phyloP scores from a whole-genome alignment of 2,888 invertebrate genomes.

The Argyresthia goedartella region DNA sequence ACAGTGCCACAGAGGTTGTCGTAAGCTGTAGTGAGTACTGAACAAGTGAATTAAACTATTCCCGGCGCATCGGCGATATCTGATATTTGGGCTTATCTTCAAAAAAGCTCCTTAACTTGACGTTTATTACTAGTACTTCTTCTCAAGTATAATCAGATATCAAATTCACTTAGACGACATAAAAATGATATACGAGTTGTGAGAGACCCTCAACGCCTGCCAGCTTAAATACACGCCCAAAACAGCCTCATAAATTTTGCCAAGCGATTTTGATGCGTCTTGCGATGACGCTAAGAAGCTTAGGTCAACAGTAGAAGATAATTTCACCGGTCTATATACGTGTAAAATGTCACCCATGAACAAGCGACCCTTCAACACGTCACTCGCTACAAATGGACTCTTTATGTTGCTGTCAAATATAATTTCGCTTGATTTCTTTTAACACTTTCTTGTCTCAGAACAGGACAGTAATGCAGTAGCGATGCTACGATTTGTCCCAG shows the following conservation, averaged over 20 bases:
- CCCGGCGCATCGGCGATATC: background rate
- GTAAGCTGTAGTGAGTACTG: too few relatives aligned
- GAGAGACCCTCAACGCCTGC: constrained; percentile 20
- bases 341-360: constrained; percentile 50
- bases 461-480: background rate
- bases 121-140: constrained; percentile 31
- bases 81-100: constrained; percentile 13
- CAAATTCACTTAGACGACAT: constrained; percentile 36
- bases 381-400: constrained; percentile 47
- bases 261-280: background rate
- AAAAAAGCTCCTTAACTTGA: constrained; percentile 16
- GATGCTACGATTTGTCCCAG: too few relatives aligned
- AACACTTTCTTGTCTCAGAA: constrained; percentile 5
- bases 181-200: constrained; percentile 24
- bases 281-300: background rate
- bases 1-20: too few relatives aligned
- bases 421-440: constrained; percentile 27
- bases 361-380: constrained; percentile 38
- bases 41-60: background rate
- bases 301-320: background rate
- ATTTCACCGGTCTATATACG: constrained; percentile 7
- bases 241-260: background rate
- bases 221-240: constrained; percentile 22
- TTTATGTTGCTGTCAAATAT: constrained; percentile 41
- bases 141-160: constrained; percentile 34